Percentiles rank a stretch among this genome's conserved stretches.
These are phyloP conservation scores for Propithecus coquereli DNA, from an alignment of 2,113 vertebrate genomes.

Conservation along the genomic window DNA sequence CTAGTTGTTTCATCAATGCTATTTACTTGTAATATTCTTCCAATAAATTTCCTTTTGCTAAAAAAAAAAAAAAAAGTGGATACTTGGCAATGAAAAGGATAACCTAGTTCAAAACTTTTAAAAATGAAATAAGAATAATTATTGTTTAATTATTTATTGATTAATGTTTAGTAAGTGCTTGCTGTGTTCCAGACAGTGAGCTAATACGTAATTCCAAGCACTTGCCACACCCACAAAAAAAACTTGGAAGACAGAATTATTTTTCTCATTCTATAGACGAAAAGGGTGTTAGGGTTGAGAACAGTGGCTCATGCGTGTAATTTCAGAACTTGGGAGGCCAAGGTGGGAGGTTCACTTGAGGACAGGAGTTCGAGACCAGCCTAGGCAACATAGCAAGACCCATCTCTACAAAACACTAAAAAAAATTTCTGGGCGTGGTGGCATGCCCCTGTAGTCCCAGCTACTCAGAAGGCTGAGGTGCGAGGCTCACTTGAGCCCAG, in stretches of 20 bases:
- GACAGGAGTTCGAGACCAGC: too few species aligned
- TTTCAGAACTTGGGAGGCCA: too few species aligned
- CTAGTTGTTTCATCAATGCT: not conserved
- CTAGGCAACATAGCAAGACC: too few species aligned
- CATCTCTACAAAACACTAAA: too few species aligned
- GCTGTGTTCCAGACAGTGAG: not conserved
- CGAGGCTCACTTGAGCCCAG: too few species aligned
- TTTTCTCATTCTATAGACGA: not conserved
- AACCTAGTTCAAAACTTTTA: not conserved
- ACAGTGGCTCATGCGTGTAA: too few species aligned
- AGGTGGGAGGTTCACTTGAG: too few species aligned
- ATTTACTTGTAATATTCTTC: not conserved
- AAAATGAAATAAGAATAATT: conserved; percentile 18
- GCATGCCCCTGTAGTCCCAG: too few species aligned
- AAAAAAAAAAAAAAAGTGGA: not conserved
- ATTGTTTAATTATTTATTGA: not conserved
- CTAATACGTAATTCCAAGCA: not conserved
- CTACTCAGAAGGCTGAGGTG: too few species aligned
- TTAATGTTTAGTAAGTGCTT: not conserved
- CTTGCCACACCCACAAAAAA: not conserved
- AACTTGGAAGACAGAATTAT: not conserved
- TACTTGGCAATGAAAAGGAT: not conserved
- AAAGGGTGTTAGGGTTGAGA: not conserved
- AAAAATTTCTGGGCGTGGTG: too few species aligned
- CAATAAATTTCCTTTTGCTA: not conserved